These are phyloP conservation scores for Papilio dardanus DNA, from an alignment of 1,140 invertebrate genomes.

Conservation along the genomic window DNA sequence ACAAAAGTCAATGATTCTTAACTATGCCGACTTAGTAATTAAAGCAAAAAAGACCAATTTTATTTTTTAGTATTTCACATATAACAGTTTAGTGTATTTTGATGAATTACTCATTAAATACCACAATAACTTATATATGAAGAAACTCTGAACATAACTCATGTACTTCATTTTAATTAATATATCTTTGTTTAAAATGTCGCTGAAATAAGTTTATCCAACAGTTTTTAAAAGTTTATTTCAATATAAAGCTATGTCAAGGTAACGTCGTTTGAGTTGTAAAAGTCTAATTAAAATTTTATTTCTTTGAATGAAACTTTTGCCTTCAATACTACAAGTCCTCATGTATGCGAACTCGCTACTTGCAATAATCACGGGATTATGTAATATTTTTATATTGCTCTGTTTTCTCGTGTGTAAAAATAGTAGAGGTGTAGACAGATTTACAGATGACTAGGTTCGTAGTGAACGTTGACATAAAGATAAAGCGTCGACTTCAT, in stretches of 20 bases:
- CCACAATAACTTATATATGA: background rate
- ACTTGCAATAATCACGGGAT: background rate
- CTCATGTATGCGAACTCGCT: background rate
- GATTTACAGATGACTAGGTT: slow-evolving; percentile 43
- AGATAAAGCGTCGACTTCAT: background rate
- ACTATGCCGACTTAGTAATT: no score
- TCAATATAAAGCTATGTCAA: slow-evolving; percentile 16
- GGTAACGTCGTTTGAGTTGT: slow-evolving; percentile 30
- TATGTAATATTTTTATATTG: background rate
- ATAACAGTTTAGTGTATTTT: no score
- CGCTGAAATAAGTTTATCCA: background rate
- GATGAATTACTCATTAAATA: background rate
- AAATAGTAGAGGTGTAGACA: slow-evolving; percentile 41
- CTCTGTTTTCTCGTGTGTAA: background rate
- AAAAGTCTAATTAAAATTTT: slow-evolving; percentile 36
- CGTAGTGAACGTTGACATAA: slow-evolving; percentile 30
- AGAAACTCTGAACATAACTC: background rate
- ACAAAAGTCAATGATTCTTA: no score
- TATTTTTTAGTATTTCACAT: no score
- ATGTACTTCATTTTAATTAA: background rate
- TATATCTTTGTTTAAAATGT: slow-evolving; percentile 3
- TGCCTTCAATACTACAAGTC: slow-evolving; percentile 15
- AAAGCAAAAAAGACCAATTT: no score
- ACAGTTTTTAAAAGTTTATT: slow-evolving; percentile 19
- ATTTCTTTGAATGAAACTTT: slow-evolving; percentile 20